phyloP scores from a whole-genome alignment of 2,113 vertebrate species.

The Microtus pennsylvanicus region DNA sequence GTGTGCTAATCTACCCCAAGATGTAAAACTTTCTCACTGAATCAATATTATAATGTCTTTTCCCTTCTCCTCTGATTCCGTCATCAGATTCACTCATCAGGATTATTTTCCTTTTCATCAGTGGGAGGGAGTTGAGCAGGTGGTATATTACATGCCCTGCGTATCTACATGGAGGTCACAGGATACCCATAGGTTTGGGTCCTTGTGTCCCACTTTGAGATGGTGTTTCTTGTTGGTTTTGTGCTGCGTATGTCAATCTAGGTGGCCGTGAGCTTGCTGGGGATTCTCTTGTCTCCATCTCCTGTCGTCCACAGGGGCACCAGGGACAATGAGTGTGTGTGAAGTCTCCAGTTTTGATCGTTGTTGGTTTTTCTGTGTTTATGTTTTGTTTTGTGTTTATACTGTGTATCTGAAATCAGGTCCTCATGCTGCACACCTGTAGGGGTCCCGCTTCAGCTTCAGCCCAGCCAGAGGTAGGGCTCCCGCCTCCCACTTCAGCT shows the following conservation, averaged over 20 bases:
- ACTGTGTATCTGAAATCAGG: not conserved
- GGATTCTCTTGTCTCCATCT: not conserved
- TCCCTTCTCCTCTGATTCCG: not conserved
- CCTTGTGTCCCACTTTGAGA: not conserved
- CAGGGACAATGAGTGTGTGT: not conserved
- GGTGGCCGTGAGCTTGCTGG: not conserved
- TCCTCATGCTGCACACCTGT: not conserved
- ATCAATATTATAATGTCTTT: not conserved
- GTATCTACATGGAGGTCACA: not conserved
- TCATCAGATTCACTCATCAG: not conserved
- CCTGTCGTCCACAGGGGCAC: not conserved
- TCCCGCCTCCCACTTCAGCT: no score
- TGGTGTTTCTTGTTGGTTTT: not conserved
- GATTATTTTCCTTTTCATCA: not conserved
- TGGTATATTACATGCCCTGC: not conserved
- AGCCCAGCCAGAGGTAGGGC: no score
- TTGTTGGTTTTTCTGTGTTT: not conserved
- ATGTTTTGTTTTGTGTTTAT: not conserved
- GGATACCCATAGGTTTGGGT: not conserved
- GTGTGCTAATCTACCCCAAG: not conserved
- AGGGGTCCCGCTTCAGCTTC: no score
- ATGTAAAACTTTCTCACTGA: not conserved
- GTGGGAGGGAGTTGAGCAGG: not conserved
- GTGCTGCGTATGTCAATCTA: not conserved
- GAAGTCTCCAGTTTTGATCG: not conserved